A percentile compares a stretch with the other conserved stretches of the same genome.
Evolutionary conservation across 1,140 invertebrate species (phyloP).

Genomic region (Drosophila grimshawi): DNA sequence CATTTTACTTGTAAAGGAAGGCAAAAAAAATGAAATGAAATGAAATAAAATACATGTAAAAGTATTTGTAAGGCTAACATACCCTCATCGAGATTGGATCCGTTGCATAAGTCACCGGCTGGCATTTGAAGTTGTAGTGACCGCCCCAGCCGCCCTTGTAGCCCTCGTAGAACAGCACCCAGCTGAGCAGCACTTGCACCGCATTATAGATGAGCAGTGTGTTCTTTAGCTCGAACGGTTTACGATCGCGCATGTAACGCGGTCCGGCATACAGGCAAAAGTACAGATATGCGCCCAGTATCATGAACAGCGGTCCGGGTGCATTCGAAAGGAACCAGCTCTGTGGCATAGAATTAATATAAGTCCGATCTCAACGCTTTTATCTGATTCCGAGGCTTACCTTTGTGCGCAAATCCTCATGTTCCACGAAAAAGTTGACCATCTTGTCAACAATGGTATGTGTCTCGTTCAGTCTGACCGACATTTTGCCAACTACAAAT

Average conservation of each 20-base stretch:
- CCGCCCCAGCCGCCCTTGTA: slow-evolving; percentile 88
- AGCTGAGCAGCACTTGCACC: slow-evolving; percentile 90
- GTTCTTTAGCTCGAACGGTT: slow-evolving; percentile 92
- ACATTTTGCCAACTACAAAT: slow-evolving; percentile 63
- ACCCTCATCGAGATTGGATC: slow-evolving; percentile 91
- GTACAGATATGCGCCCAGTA: slow-evolving; percentile 91
- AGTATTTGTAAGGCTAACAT: slow-evolving; percentile 74
- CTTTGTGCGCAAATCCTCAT: slow-evolving; percentile 83
- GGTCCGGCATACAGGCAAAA: slow-evolving; percentile 89
- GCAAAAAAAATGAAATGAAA: not conserved
- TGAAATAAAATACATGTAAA: not conserved
- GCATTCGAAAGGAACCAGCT: slow-evolving; percentile 94
- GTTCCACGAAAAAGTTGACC: slow-evolving; percentile 84
- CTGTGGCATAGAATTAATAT: slow-evolving; percentile 85
- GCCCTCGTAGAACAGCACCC: slow-evolving; percentile 89
- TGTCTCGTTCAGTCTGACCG: slow-evolving; percentile 77
- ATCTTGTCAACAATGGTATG: slow-evolving; percentile 79
- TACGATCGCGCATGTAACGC: slow-evolving; percentile 92
- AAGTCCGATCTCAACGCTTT: not conserved
- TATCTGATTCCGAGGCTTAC: slow-evolving; percentile 14
- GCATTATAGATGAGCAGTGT: slow-evolving; percentile 93
- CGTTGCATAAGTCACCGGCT: slow-evolving; percentile 92
- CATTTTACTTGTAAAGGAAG: not conserved
- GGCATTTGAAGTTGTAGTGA: slow-evolving; percentile 92
- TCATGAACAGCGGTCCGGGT: slow-evolving; percentile 90